phyloP scores from a whole-genome alignment of 2,797 vertebrate species.

The Notamacropus eugenii region DNA sequence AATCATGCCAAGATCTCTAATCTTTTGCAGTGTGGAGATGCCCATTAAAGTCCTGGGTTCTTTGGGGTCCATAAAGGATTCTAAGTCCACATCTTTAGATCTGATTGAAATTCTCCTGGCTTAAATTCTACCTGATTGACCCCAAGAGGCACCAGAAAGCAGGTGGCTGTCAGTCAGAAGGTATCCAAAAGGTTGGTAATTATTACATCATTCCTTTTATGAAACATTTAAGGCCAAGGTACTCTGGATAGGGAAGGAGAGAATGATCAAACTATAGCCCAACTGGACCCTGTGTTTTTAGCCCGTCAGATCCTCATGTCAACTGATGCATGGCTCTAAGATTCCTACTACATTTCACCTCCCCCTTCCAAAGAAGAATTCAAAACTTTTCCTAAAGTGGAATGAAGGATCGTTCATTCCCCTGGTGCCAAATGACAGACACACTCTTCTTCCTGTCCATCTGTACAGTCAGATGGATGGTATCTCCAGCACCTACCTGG shows the following conservation, averaged over 20 bases:
- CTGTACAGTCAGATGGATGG: neutral
- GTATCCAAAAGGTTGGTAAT: neutral
- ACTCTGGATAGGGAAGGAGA: neutral
- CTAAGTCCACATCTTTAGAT: neutral
- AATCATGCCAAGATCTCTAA: neutral
- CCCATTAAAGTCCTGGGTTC: neutral
- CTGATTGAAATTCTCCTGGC: neutral
- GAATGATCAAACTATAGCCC: neutral
- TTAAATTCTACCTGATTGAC: neutral
- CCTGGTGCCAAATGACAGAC: neutral
- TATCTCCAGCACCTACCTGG: neutral
- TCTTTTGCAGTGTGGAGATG: neutral
- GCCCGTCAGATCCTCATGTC: neutral
- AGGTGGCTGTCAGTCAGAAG: neutral
- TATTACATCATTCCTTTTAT: neutral
- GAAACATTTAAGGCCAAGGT: neutral
- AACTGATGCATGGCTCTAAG: neutral
- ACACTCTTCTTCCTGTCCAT: neutral
- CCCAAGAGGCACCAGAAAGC: neutral
- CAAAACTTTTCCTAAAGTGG: neutral
- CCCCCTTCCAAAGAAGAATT: neutral
- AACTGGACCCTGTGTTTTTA: neutral
- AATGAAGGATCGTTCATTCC: neutral
- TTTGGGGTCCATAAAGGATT: neutral
- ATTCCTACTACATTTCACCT: neutral